phyloP scores from a whole-genome alignment of 2,888 invertebrate genomes.

The Adineta ricciae region DNA sequence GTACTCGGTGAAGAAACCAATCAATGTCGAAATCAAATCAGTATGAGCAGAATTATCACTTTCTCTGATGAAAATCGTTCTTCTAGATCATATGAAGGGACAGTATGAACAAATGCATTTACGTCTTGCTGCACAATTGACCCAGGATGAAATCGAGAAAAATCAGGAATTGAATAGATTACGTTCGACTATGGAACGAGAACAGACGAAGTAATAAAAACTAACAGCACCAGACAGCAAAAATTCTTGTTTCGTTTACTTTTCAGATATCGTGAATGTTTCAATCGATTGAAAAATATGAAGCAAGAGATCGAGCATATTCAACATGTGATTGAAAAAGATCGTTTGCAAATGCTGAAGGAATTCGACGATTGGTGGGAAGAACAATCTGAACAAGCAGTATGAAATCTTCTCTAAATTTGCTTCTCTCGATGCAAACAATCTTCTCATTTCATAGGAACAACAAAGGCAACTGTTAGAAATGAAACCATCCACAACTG shows the following conservation, averaged over 20 bases:
- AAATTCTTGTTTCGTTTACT: neutral
- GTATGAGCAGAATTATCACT: conserved; percentile 36
- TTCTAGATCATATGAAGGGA: conserved; percentile 43
- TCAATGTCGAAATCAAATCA: conserved; percentile 42
- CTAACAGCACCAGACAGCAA: no score
- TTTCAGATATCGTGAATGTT: conserved; percentile 43
- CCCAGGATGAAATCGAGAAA: conserved; percentile 21
- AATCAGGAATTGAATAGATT: conserved; percentile 28
- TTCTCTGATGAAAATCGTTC: no score
- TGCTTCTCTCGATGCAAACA: neutral
- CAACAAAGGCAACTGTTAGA: conserved; percentile 18
- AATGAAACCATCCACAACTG: neutral
- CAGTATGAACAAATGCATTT: conserved; percentile 33
- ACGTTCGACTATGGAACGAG: conserved; percentile 27
- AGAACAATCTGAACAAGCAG: conserved; percentile 26
- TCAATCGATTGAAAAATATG: conserved; percentile 42
- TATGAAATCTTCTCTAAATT: neutral
- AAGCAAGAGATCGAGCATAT: conserved; percentile 49
- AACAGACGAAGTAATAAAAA: conserved; percentile 27
- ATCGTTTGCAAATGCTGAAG: conserved; percentile 48
- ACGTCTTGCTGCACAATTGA: conserved; percentile 19
- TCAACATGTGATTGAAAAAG: conserved; percentile 47
- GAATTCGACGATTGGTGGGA: conserved; percentile 50
- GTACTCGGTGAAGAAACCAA: conserved; percentile 46
- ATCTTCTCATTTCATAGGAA: conserved; percentile 6